phyloP scores from a whole-genome alignment of 2,888 invertebrate genomes.

The Trissolcus brochymenae region DNA sequence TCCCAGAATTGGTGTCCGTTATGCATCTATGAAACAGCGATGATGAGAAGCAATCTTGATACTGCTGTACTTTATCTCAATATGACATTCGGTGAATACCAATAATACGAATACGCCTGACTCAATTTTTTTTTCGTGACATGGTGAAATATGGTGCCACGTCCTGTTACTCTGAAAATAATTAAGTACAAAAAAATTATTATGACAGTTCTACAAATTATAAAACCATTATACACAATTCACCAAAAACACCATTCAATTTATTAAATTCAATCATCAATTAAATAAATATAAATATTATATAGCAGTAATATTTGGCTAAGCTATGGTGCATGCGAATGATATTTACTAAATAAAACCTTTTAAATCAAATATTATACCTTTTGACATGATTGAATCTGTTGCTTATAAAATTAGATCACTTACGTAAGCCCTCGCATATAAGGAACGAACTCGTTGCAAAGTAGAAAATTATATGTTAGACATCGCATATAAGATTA shows the following conservation, averaged over 20 bases:
- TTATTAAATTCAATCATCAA: too few relatives aligned
- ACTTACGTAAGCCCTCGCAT: not conserved
- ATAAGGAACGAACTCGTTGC: conserved; percentile 28
- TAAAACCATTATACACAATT: too few relatives aligned
- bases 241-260: too few relatives aligned
- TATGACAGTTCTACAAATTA: too few relatives aligned
- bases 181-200: too few relatives aligned
- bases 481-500: conserved; percentile 30
- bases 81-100: not conserved
- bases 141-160: too few relatives aligned
- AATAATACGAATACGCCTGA: too few relatives aligned
- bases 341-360: conserved; percentile 7
- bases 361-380: conserved; percentile 5
- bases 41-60: conserved; percentile 22
- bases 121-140: too few relatives aligned
- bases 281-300: too few relatives aligned
- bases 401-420: conserved; percentile 3
- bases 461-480: conserved; percentile 65
- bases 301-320: too few relatives aligned
- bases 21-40: conserved; percentile 25
- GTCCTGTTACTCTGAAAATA: too few relatives aligned
- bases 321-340: too few relatives aligned
- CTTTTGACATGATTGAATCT: conserved; percentile 20
- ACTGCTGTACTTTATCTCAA: conserved; percentile 12
- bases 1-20: conserved; percentile 8